Conservation (phyloP, 2,113 vertebrate genomes). For the Haliaeetus leucogaster region DNA sequence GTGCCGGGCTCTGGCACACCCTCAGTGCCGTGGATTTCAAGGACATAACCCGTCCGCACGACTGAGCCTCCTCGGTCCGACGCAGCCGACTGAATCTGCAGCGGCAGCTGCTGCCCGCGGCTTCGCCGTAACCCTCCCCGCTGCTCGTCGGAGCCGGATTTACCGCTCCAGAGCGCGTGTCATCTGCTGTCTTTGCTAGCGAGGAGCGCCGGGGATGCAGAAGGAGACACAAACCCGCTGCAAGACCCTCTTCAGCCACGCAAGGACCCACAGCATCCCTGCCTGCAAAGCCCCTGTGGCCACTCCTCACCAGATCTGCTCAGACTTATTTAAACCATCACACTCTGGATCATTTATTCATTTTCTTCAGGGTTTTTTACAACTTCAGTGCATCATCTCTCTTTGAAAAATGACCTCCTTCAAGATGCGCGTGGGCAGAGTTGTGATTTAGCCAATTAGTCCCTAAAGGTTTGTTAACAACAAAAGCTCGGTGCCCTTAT, state of each 20-base stretch:
- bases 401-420: not conserved
- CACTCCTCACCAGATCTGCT: not conserved
- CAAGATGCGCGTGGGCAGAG: not conserved
- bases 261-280: accelerated
- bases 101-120: not conserved
- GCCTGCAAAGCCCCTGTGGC: accelerated
- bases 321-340: not conserved
- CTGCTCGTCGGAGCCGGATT: accelerated
- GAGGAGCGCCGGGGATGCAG: accelerated
- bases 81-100: not conserved
- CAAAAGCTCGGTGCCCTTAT: accelerated
- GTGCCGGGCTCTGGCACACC: not conserved
- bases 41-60: not conserved
- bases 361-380: not conserved
- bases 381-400: not conserved
- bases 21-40: accelerated
- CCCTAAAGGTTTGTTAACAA: not conserved
- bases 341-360: not conserved
- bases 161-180: not conserved
- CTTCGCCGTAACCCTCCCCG: not conserved
- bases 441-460: not conserved
- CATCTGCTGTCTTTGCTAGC: not conserved
- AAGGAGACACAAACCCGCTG: not conserved
- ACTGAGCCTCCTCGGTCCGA: not conserved
- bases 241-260: accelerated